Conservation (phyloP, 1,140 invertebrate genomes). For the Phthorimaea operculella region DNA sequence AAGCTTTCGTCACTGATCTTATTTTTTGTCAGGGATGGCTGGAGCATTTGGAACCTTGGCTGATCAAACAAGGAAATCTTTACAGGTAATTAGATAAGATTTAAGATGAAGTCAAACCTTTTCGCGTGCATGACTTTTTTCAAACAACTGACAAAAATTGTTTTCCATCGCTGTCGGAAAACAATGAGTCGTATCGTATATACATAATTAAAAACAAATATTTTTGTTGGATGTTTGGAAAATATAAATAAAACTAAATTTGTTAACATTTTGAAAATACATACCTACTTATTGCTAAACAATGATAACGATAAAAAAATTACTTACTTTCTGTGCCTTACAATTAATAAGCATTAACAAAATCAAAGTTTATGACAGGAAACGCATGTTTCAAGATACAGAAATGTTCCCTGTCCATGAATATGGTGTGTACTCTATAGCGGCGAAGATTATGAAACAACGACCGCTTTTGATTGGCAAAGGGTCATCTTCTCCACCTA, state of each 20-base stretch:
- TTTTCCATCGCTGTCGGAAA: no score
- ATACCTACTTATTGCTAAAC: no score
- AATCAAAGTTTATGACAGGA: conserved; percentile 37
- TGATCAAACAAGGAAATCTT: conserved; percentile 53
- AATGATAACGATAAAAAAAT: no score
- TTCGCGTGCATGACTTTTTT: no score
- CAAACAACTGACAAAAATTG: no score
- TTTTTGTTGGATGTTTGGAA: no score
- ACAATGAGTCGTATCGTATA: no score
- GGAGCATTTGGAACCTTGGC: conserved; percentile 52
- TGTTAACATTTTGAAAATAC: conserved; percentile 10
- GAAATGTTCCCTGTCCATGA: conserved; percentile 45
- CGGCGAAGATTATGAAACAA: conserved; percentile 30
- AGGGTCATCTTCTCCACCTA: conserved; percentile 35
- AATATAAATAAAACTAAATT: no score
- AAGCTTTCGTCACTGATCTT: not conserved
- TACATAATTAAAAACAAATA: no score
- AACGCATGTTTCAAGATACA: conserved; percentile 36
- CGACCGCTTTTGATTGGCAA: conserved; percentile 30
- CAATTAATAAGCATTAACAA: no score
- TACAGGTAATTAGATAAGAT: conserved; percentile 51
- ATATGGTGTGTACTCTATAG: conserved; percentile 53
- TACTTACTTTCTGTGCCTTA: no score
- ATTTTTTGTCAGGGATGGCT: conserved; percentile 41
- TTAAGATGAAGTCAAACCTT: no score